Conservation (phyloP, 2,888 invertebrate species). For the Cynaeus angustus region DNA sequence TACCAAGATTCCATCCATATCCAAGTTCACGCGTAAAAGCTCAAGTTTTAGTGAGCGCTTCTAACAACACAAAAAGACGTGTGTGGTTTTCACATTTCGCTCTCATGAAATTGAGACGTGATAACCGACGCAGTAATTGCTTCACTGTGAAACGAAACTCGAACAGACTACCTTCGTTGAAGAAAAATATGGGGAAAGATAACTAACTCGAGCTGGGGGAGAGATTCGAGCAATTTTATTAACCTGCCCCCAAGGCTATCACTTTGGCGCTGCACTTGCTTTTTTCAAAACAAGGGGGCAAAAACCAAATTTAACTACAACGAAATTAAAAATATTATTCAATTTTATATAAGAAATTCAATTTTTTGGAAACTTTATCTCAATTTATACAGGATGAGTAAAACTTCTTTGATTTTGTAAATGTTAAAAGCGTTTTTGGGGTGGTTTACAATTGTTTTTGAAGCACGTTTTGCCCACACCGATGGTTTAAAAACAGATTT, state of each 20-base stretch:
- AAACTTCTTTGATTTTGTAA: too few species aligned
- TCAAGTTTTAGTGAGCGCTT: conserved; percentile 60
- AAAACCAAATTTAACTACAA: too few species aligned
- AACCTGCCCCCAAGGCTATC: neutral
- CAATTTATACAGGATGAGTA: too few species aligned
- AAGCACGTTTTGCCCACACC: too few species aligned
- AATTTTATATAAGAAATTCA: too few species aligned
- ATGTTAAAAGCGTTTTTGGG: too few species aligned
- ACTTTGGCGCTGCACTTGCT: too few species aligned
- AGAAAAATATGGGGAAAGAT: conserved; percentile 8
- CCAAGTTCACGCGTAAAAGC: conserved; percentile 61
- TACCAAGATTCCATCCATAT: conserved; percentile 61
- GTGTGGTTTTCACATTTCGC: conserved; percentile 58
- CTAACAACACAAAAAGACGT: conserved; percentile 56
- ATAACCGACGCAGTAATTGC: conserved; percentile 48
- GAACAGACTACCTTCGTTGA: conserved; percentile 2
- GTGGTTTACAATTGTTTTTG: too few species aligned
- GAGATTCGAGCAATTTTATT: conserved; percentile 7
- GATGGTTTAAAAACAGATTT: too few species aligned
- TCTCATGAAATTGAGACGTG: conserved; percentile 56
- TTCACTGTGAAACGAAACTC: conserved; percentile 16
- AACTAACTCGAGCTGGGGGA: conserved; percentile 7
- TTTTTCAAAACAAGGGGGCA: too few species aligned
- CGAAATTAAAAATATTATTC: too few species aligned
- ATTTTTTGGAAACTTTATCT: too few species aligned